phyloP scores from a whole-genome alignment of 2,113 vertebrate genomes.

The Centropus unirufus region DNA sequence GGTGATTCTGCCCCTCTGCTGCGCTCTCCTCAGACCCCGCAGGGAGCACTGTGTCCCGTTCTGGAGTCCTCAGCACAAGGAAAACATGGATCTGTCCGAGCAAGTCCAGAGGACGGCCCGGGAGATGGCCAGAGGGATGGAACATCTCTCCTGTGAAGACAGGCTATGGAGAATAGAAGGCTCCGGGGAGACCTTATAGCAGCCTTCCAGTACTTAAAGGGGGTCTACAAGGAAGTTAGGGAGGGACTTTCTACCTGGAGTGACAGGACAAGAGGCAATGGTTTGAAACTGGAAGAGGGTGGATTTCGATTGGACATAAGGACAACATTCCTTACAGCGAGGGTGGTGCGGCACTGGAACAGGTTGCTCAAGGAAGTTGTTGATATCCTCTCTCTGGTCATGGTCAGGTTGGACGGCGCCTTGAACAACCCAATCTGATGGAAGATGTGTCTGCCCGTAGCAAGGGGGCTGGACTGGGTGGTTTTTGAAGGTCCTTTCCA shows the following conservation, averaged over 20 bases:
- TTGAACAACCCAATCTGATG: background rate
- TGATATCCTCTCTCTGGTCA: background rate
- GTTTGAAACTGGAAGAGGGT: background rate
- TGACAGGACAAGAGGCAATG: accelerated
- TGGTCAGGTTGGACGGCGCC: background rate
- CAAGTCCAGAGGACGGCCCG: too few relatives aligned
- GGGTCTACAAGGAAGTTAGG: accelerated
- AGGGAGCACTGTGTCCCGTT: too few relatives aligned
- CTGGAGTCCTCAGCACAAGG: too few relatives aligned
- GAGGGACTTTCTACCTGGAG: background rate
- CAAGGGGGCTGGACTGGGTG: accelerated
- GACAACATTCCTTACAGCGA: accelerated
- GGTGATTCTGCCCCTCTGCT: too few relatives aligned
- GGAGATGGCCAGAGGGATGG: too few relatives aligned
- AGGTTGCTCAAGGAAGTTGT: background rate
- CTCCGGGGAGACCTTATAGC: accelerated
- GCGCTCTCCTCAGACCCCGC: too few relatives aligned
- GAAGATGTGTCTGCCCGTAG: background rate
- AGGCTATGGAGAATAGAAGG: background rate
- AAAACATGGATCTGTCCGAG: too few relatives aligned
- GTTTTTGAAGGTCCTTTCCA: background rate
- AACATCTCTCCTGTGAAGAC: too few relatives aligned
- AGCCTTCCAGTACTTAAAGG: background rate
- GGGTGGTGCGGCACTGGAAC: background rate
- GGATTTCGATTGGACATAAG: background rate